Percentiles rank a stretch among this genome's conserved stretches.
Evolutionary conservation across 2,113 vertebrate species (phyloP).

Genomic region (Brachyhypopomus occidentalis): DNA sequence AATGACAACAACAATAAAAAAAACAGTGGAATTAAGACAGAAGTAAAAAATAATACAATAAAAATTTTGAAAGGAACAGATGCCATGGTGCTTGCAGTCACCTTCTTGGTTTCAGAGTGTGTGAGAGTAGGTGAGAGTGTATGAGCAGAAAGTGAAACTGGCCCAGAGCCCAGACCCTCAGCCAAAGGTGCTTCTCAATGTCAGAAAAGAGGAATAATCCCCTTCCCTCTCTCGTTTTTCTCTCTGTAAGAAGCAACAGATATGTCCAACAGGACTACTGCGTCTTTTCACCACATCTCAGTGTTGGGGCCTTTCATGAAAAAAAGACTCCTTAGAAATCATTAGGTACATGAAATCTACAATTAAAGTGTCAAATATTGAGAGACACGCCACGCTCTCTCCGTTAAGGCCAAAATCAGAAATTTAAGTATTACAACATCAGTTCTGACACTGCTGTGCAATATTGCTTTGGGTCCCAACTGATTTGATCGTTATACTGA

Average conservation of each 20-base stretch:
- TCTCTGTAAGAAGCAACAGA: no score
- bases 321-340: no score
- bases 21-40: conserved; percentile 55
- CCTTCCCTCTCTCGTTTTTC: no score
- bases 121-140: not conserved
- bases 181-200: not conserved
- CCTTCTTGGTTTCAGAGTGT: no score
- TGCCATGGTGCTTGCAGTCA: not conserved
- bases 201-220: no score
- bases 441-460: not conserved
- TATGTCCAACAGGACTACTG: no score
- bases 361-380: not conserved
- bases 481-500: not conserved
- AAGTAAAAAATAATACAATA: not conserved
- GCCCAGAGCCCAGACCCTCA: not conserved
- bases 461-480: not conserved
- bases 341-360: not conserved
- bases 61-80: conserved; percentile 19
- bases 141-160: not conserved
- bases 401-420: not conserved
- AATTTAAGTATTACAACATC: not conserved
- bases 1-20: conserved; percentile 53
- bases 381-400: not conserved
- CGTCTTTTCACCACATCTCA: no score
- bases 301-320: no score